phyloP scores from a whole-genome alignment of 2,797 vertebrate genomes.

The Xenops minutus region DNA sequence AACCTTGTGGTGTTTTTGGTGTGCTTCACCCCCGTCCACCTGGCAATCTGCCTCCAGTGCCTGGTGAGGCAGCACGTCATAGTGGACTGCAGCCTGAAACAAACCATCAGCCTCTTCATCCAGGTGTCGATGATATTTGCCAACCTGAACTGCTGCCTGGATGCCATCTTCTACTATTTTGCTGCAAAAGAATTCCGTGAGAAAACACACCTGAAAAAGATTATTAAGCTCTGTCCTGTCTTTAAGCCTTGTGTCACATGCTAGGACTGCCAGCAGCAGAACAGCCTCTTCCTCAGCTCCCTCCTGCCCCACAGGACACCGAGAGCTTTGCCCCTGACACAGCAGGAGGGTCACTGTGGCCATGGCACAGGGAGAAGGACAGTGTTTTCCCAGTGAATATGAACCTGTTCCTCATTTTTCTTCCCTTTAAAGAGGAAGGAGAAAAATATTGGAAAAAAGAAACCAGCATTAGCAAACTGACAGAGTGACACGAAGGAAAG shows the following conservation, averaged over 20 bases:
- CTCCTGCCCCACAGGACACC: background rate
- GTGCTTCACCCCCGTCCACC: conserved; percentile 87
- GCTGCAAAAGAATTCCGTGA: conserved; percentile 80
- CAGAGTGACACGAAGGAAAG: background rate
- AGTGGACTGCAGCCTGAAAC: conserved; percentile 66
- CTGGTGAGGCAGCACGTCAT: conserved; percentile 82
- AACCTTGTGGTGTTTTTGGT: conserved; percentile 85
- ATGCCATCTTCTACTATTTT: conserved; percentile 91
- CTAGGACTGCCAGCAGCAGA: background rate
- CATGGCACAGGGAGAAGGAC: background rate
- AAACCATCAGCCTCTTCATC: conserved; percentile 83
- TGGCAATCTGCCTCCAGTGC: conserved; percentile 87
- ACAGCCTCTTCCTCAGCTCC: background rate
- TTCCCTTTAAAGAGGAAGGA: background rate
- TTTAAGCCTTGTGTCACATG: background rate
- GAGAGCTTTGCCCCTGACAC: background rate
- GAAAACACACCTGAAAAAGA: background rate
- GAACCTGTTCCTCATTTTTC: background rate
- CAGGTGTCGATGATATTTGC: conserved; percentile 84
- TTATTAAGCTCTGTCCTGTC: background rate
- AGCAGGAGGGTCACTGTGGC: background rate
- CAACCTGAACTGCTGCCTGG: conserved; percentile 91
- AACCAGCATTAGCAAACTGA: background rate
- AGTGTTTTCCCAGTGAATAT: background rate
- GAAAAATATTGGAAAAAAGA: background rate